A percentile compares a stretch with the other conserved stretches of the same genome.
Conservation (phyloP, 2,888 invertebrate species). For the Drosophila atroscutellata region DNA sequence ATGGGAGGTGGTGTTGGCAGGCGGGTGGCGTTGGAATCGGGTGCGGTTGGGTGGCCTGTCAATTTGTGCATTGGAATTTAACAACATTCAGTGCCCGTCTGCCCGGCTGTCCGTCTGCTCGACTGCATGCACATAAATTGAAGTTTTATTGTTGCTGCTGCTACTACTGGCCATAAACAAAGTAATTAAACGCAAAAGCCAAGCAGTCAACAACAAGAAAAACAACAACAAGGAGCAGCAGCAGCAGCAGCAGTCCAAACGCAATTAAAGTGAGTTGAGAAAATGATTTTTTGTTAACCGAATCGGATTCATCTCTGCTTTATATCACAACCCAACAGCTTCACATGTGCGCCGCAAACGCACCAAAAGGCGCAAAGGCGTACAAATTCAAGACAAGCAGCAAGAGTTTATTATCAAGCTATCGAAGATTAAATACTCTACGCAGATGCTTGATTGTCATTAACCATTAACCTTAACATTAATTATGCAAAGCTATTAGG, state of each 20-base stretch:
- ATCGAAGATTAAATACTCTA: constrained; percentile 4
- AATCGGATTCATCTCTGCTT: constrained; percentile 55
- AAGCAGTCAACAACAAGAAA: constrained; percentile 37
- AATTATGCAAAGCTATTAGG: neutral
- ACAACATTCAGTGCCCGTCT: constrained; percentile 57
- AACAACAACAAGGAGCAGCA: constrained; percentile 32
- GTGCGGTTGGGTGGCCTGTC: constrained; percentile 62
- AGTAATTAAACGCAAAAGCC: constrained; percentile 78
- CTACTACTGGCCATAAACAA: constrained; percentile 75
- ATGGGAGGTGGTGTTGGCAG: neutral
- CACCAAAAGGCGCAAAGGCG: constrained; percentile 38
- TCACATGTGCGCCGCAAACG: constrained; percentile 47
- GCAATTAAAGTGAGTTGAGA: constrained; percentile 75
- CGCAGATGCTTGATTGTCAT: neutral
- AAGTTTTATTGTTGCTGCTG: constrained; percentile 72
- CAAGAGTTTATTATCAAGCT: neutral
- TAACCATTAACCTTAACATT: neutral
- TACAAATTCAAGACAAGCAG: constrained; percentile 29
- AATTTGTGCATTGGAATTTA: constrained; percentile 78
- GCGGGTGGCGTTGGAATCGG: neutral
- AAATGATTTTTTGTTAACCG: constrained; percentile 64
- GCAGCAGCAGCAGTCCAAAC: constrained; percentile 28
- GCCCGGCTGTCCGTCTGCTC: constrained; percentile 15
- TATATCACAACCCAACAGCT: constrained; percentile 48
- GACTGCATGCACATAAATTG: constrained; percentile 69